phyloP scores from a whole-genome alignment of 2,888 invertebrate species.

The Eristalis arbustorum region DNA sequence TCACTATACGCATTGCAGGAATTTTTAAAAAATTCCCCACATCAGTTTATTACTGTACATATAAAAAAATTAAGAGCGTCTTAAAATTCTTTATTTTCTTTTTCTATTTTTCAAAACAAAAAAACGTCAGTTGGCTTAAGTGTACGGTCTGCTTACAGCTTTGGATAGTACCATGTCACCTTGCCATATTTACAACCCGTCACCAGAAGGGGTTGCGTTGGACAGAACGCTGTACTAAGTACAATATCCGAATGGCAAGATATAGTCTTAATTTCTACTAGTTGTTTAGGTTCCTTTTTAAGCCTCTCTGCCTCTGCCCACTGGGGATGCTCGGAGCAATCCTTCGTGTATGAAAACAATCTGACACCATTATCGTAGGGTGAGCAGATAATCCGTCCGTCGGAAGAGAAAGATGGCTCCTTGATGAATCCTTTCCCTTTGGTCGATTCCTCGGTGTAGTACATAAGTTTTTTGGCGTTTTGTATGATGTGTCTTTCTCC shows the following conservation, averaged over 20 bases:
- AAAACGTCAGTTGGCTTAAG: neutral
- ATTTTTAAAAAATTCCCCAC: neutral
- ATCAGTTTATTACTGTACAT: neutral
- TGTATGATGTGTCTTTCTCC: conserved; percentile 74
- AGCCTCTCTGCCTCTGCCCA: conserved; percentile 64
- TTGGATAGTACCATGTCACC: conserved; percentile 94
- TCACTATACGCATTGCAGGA: neutral
- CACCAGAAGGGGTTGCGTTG: conserved; percentile 91
- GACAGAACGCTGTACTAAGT: conserved; percentile 94
- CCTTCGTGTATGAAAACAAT: conserved; percentile 88
- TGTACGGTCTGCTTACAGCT: conserved; percentile 72
- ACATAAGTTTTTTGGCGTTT: conserved; percentile 89
- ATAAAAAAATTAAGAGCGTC: neutral
- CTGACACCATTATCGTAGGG: conserved; percentile 93
- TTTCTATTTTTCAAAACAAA: neutral
- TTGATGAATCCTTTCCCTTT: conserved; percentile 95
- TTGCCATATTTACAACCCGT: conserved; percentile 94
- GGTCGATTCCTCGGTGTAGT: conserved; percentile 92
- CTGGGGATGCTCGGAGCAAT: conserved; percentile 88
- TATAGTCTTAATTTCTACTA: conserved; percentile 86
- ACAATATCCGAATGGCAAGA: conserved; percentile 90
- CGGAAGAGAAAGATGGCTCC: conserved; percentile 93
- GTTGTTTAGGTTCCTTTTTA: conserved; percentile 74
- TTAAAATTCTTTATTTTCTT: neutral
- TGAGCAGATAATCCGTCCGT: conserved; percentile 94